phyloP scores from a whole-genome alignment of 2,113 vertebrate species.

The Dipodomys stephensi region DNA sequence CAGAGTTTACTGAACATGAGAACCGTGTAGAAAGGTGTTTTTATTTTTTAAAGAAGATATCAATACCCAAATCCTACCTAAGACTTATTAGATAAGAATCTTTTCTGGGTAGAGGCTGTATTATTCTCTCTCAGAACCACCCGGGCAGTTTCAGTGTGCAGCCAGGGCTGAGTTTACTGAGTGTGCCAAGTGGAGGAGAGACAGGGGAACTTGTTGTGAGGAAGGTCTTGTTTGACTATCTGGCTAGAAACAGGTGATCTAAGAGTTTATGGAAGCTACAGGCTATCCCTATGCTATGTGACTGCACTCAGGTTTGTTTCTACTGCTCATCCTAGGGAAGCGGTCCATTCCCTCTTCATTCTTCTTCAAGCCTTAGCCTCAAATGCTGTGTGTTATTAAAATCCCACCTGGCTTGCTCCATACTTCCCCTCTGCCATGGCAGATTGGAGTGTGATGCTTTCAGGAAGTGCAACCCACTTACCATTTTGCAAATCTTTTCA shows the following conservation, averaged over 20 bases:
- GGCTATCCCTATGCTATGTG: no score
- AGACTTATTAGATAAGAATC: not conserved
- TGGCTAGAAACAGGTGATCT: not conserved
- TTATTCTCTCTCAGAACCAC: not conserved
- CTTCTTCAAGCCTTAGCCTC: not conserved
- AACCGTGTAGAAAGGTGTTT: not conserved
- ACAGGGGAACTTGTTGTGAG: not conserved
- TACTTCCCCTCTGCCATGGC: not conserved
- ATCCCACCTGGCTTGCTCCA: not conserved
- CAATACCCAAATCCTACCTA: not conserved
- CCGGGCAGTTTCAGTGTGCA: not conserved
- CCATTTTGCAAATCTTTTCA: not conserved
- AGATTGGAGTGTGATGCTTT: not conserved
- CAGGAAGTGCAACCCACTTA: conserved; percentile 23
- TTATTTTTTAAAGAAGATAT: not conserved
- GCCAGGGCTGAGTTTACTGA: not conserved
- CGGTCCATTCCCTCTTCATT: not conserved
- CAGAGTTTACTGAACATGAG: not conserved
- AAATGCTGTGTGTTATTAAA: conserved; percentile 2
- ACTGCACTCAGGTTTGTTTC: not conserved
- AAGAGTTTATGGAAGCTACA: not conserved
- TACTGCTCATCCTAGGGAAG: not conserved
- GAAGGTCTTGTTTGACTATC: no score
- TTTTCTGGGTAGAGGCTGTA: not conserved
- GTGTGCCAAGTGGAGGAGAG: fast-evolving